Evolutionary conservation across 2,888 invertebrate species (phyloP).

Genomic region (Ectemnius lituratus): DNA sequence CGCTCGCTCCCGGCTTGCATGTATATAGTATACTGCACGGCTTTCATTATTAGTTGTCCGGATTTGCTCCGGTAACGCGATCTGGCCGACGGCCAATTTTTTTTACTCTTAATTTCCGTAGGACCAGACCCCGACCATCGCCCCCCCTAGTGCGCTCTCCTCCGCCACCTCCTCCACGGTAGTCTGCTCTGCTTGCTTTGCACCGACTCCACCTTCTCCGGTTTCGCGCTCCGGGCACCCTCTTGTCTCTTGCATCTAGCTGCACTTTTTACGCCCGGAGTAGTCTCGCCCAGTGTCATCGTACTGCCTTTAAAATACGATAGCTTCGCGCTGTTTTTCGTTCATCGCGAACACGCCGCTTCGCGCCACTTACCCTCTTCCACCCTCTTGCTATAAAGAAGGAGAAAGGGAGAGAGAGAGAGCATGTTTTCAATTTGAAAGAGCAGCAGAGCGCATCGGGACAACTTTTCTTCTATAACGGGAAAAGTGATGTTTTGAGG

Average conservation of each 20-base stretch:
- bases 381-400: background rate
- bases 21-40: constrained; percentile 21
- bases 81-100: constrained; percentile 58
- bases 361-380: background rate
- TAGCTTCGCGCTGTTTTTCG: background rate
- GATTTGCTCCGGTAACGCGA: constrained; percentile 57
- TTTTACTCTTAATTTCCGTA: constrained; percentile 58
- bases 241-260: background rate
- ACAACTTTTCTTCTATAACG: no score
- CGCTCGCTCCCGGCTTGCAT: constrained; percentile 20
- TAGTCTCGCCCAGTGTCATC: no score
- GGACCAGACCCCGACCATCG: constrained; percentile 33
- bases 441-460: background rate
- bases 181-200: constrained; percentile 8
- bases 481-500: background rate
- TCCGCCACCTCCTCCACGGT: constrained; percentile 6
- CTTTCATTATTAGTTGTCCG: constrained; percentile 63
- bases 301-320: background rate
- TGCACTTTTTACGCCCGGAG: no score
- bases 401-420: no score
- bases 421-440: constrained; percentile 14
- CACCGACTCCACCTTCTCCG: constrained; percentile 9
- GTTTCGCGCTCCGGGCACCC: constrained; percentile 26
- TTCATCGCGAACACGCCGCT: background rate
- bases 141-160: background rate